phyloP scores from a whole-genome alignment of 2,113 vertebrate genomes.

The Chloropsis hardwickii region DNA sequence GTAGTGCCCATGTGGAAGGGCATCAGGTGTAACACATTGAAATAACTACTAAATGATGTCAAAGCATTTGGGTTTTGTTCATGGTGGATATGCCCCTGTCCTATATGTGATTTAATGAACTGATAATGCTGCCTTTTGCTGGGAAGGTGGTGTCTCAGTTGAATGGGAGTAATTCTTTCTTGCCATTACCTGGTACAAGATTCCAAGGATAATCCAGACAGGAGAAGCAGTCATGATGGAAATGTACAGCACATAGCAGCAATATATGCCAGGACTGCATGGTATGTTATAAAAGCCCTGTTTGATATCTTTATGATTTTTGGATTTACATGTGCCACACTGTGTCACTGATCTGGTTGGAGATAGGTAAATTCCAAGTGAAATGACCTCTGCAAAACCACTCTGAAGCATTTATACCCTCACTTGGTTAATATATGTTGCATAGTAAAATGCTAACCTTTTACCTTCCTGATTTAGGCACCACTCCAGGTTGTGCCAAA shows the following conservation, averaged over 20 bases:
- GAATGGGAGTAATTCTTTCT: not conserved
- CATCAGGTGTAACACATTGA: not conserved
- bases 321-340: not conserved
- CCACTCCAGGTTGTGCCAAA: not conserved
- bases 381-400: not conserved
- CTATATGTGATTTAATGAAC: not conserved
- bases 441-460: not conserved
- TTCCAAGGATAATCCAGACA: slow-evolving; percentile 8
- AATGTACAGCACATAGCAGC: not conserved
- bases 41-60: not conserved
- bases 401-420: not conserved
- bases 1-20: not conserved
- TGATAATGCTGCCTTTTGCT: not conserved
- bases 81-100: not conserved
- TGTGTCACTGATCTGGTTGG: not conserved
- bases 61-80: not conserved
- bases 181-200: not conserved
- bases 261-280: not conserved
- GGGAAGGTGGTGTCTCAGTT: not conserved
- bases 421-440: not conserved
- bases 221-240: not conserved
- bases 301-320: slow-evolving; percentile 15
- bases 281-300: not conserved
- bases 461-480: not conserved
- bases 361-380: not conserved